Evolutionary conservation across 1,140 invertebrate genomes (phyloP).

Genomic region (Anoplophora glabripennis): DNA sequence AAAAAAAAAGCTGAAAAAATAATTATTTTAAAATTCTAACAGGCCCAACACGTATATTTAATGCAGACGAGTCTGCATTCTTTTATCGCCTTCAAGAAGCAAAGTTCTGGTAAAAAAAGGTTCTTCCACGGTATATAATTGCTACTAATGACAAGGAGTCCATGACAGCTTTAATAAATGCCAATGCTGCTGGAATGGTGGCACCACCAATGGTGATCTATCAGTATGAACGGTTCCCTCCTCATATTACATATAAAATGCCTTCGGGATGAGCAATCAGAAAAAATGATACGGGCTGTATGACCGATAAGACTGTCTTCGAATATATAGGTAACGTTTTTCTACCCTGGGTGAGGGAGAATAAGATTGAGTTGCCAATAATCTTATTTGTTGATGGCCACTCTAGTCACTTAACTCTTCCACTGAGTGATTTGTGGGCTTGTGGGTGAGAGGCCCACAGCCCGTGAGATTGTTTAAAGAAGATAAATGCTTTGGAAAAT

Average conservation of each 20-base stretch:
- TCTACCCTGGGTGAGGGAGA: neutral
- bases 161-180: too few species aligned
- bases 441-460: too few species aligned
- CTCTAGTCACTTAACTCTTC: neutral
- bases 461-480: too few species aligned
- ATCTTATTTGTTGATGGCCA: slow-evolving; percentile 5
- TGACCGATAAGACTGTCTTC: neutral
- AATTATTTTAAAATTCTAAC: too few species aligned
- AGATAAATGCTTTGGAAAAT: too few species aligned
- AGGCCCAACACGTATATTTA: too few species aligned
- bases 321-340: slow-evolving; percentile 1
- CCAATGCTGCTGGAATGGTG: too few species aligned
- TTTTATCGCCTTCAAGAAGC: neutral
- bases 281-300: neutral
- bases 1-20: neutral
- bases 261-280: neutral
- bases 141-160: too few species aligned
- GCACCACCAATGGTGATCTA: too few species aligned
- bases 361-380: neutral
- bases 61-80: too few species aligned
- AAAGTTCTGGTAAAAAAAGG: neutral
- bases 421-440: neutral
- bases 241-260: neutral
- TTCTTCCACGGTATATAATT: slow-evolving; percentile 5
- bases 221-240: neutral